A percentile compares a stretch with the other conserved stretches of the same genome.
Conservation (phyloP, 2,888 invertebrate species). For the Pterobdella sp. region DNA sequence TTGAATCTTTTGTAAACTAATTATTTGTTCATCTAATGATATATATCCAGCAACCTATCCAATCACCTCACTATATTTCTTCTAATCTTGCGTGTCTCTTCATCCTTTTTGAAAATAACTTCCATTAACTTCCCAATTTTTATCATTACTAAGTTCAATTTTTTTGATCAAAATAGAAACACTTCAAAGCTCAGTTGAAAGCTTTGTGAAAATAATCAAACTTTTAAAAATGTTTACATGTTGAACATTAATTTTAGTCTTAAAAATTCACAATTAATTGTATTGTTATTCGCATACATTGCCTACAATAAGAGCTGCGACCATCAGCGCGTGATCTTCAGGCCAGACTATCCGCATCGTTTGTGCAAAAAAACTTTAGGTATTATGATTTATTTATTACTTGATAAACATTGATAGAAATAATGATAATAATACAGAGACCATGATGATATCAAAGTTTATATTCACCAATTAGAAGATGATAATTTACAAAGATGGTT, state of each 20-base stretch:
- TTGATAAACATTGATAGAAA: no score
- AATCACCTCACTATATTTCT: slow-evolving; percentile 59
- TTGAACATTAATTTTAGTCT: not conserved
- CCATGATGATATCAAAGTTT: no score
- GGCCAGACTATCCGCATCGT: slow-evolving; percentile 19
- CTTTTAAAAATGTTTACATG: slow-evolving; percentile 34
- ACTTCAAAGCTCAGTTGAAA: not conserved
- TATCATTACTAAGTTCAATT: not conserved
- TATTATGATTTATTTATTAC: no score
- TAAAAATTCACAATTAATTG: no score
- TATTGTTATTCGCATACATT: no score
- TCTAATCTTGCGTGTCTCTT: slow-evolving; percentile 58
- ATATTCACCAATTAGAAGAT: no score
- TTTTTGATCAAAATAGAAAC: not conserved
- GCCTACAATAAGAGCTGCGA: slow-evolving; percentile 12
- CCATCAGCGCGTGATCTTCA: not conserved
- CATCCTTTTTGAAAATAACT: slow-evolving; percentile 50
- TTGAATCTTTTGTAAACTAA: no score
- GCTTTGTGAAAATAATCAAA: not conserved
- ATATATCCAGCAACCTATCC: no score
- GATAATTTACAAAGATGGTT: no score
- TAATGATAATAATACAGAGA: no score
- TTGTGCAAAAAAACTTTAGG: slow-evolving; percentile 21
- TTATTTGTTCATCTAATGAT: no score
- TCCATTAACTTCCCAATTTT: not conserved